Evolutionary conservation across 2,797 vertebrate species (phyloP), one percentile per base, ranked within the genome.

Genomic region (Phalloptychus januarius): DNA sequence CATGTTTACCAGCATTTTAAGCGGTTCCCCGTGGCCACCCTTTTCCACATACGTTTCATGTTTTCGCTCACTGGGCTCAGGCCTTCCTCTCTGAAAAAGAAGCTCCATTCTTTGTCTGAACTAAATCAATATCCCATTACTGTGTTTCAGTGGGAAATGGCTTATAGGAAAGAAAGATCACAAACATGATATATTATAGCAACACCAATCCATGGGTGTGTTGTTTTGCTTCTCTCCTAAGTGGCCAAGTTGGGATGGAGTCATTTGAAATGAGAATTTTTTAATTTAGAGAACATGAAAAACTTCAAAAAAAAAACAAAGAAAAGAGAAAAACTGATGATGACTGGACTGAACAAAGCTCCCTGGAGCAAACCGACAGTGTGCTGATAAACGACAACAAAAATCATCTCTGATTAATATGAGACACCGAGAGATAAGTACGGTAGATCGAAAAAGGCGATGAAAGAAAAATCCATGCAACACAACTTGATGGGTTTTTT

Each of bases 71-170:
- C 85, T 85, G 79, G 70, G 69, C 80, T 80, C 71, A 18, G 69
- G 87, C 72, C 33, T 85, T 82, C 87, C 76, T 75, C 69, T 65
- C 69, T 61, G 65, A 85, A 81, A 84, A 80, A 86, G 84, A 85
- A 80, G 85, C 86, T 83, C 75, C 76, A 86, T 82, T 86, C 78
- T 88, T 79, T 82, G 87, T 83, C 86, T 16, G 8, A 83, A 25
- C 74, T n/a, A 36, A 92, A 94, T 95, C 93, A 93, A 95, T 94
- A 94, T 87, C 85, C 90, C 88, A 94, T 94, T 94, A 93, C 76
- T 36, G 80, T 74, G 86, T 79, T 88, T 89, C 85, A 78, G 82
- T 84, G 72, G 85, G 79, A 91, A 92, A 90, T 83, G 82, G 88
- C 90, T 91, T 61, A 52, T 78, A 89, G 92, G 83, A 82, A 85